Conservation (phyloP, 2,888 invertebrate species). For the Dolichomitus sp. region DNA sequence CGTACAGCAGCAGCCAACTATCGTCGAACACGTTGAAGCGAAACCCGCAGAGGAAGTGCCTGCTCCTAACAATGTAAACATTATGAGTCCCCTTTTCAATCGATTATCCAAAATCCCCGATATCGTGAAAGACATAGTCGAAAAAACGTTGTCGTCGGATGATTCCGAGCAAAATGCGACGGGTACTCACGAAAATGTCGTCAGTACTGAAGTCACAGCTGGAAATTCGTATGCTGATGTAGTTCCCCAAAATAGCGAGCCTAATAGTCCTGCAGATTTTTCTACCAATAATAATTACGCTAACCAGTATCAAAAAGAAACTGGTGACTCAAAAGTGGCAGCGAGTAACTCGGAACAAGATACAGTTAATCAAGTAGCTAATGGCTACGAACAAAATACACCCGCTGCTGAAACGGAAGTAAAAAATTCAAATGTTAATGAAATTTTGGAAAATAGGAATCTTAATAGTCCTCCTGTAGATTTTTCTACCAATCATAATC, state of each 20-base stretch:
- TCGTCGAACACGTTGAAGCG: conserved; percentile 42
- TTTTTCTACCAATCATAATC: conserved; percentile 5
- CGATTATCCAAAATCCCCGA: conserved; percentile 45
- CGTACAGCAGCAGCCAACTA: background rate
- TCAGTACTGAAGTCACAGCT: background rate
- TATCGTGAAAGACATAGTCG: conserved; percentile 49
- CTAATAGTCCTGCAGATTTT: background rate
- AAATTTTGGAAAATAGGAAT: background rate
- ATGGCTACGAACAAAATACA: background rate
- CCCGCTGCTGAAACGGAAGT: background rate
- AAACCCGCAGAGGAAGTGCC: conserved; percentile 61
- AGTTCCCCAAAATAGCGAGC: background rate
- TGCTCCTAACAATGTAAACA: conserved; percentile 20
- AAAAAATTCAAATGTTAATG: background rate
- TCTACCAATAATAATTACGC: conserved; percentile 1
- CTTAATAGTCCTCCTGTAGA: background rate
- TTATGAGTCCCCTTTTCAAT: conserved; percentile 58
- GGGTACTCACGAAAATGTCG: conserved; percentile 1
- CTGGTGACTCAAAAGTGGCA: background rate
- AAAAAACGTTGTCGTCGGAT: conserved; percentile 29
- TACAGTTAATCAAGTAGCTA: background rate
- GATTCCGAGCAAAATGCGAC: background rate
- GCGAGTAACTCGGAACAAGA: background rate
- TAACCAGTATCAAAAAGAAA: conserved; percentile 55
- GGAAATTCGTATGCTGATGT: background rate